Evolutionary conservation across 2,797 vertebrate genomes (phyloP).

Genomic region (Platalea minor): DNA sequence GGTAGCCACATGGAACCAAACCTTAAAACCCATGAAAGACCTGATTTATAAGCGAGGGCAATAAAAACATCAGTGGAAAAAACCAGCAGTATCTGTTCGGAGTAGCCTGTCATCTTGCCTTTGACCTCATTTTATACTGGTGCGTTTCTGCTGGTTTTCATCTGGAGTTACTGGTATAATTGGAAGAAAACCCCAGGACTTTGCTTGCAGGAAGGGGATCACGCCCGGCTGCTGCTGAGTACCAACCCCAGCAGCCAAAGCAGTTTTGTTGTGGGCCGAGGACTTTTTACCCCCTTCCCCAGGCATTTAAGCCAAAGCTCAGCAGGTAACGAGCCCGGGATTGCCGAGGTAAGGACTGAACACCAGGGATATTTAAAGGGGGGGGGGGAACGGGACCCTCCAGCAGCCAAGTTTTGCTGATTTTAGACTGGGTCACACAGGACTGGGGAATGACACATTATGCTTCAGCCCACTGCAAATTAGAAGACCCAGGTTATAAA

Average conservation of each 20-base stretch:
- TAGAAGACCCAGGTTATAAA: neutral
- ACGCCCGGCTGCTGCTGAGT: neutral
- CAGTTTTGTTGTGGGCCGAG: neutral
- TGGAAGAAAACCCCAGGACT: neutral
- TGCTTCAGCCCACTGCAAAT: neutral
- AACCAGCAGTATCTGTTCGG: neutral
- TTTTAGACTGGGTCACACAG: neutral
- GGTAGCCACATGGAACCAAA: neutral
- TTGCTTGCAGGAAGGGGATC: neutral
- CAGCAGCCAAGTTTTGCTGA: neutral
- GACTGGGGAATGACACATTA: neutral
- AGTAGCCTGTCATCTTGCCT: neutral
- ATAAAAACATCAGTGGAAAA: neutral
- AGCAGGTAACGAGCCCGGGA: neutral
- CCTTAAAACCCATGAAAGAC: neutral
- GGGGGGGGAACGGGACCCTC: fast-evolving
- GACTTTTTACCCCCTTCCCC: neutral
- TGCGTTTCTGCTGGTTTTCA: neutral
- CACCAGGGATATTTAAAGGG: neutral
- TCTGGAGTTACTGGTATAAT: neutral
- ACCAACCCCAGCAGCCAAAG: neutral
- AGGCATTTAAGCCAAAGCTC: neutral
- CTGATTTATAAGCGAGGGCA: neutral
- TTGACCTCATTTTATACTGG: neutral
- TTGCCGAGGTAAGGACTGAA: neutral